phyloP scores from a whole-genome alignment of 1,140 invertebrate genomes.

The Procambarus clarkii region DNA sequence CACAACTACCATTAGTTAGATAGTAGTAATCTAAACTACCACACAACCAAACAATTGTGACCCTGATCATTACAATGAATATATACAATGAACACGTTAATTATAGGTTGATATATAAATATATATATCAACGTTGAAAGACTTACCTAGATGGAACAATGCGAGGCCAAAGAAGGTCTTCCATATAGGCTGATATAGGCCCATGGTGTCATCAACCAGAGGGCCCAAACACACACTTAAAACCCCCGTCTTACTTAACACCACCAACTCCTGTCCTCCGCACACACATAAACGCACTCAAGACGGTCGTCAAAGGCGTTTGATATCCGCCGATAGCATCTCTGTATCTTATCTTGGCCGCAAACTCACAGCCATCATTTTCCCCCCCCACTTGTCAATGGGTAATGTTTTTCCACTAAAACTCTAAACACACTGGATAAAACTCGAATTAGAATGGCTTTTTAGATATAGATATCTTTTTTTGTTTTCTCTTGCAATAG shows the following conservation, averaged over 20 bases:
- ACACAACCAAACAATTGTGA: no score
- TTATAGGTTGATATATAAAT: background rate
- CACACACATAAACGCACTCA: background rate
- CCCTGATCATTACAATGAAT: no score
- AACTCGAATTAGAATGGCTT: no score
- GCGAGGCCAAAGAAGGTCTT: background rate
- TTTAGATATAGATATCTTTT: no score
- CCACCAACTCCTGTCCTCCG: background rate
- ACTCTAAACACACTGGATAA: no score
- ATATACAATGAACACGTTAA: no score
- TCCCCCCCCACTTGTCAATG: no score
- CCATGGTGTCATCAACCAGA: background rate
- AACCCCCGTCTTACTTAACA: background rate
- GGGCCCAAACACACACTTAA: background rate
- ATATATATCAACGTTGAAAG: background rate
- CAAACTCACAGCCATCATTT: no score
- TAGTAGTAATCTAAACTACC: no score
- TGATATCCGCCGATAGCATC: background rate
- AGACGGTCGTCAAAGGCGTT: background rate
- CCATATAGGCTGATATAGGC: background rate
- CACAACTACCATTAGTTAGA: no score
- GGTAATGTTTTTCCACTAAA: no score
- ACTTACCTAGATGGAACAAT: background rate
- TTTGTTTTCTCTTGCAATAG: no score
- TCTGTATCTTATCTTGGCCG: background rate